Conservation (phyloP, 2,113 vertebrate species). For the Neofelis nebulosa region DNA sequence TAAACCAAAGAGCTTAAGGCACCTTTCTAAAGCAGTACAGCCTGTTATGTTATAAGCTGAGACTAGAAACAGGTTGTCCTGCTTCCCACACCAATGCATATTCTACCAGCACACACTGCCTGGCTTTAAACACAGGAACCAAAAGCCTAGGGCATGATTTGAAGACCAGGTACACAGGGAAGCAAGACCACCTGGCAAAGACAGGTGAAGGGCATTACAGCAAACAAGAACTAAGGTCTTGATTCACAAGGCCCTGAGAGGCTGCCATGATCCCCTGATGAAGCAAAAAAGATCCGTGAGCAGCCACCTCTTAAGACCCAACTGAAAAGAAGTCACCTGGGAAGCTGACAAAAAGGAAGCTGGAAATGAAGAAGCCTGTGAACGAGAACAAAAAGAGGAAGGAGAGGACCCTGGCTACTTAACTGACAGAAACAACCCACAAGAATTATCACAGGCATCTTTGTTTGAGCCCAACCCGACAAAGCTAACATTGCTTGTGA, state of each 20-base stretch:
- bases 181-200: not conserved
- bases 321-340: not conserved
- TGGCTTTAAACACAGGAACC: not conserved
- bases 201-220: not conserved
- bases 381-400: not conserved
- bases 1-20: not conserved
- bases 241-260: not conserved
- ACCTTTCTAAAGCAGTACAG: not conserved
- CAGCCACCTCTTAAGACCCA: not conserved
- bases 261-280: too few relatives aligned
- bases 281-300: not conserved
- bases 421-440: not conserved
- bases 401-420: not conserved
- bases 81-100: not conserved
- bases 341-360: not conserved
- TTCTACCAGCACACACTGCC: not conserved
- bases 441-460: too few relatives aligned
- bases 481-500: not conserved
- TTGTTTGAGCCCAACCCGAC: not conserved
- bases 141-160: not conserved
- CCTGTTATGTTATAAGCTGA: not conserved
- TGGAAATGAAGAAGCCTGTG: not conserved
- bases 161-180: not conserved
- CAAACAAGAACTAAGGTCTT: not conserved
- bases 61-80: not conserved